Evolutionary conservation across 2,113 vertebrate species (phyloP).

Genomic region (Atlantisia rogersi): DNA sequence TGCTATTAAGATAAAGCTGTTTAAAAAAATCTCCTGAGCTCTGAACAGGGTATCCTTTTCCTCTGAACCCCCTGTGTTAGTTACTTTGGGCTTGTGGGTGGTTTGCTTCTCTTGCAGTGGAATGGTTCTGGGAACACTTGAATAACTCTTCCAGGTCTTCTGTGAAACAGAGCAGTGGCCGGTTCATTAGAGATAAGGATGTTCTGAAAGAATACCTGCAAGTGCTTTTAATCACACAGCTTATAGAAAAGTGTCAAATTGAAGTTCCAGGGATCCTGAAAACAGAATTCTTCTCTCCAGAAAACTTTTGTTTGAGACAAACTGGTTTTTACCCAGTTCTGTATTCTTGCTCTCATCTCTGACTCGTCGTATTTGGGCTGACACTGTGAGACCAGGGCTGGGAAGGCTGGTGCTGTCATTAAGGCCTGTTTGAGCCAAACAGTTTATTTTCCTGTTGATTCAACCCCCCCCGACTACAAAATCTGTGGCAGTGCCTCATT

Average conservation of each 20-base stretch:
- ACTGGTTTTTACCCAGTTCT: fast-evolving
- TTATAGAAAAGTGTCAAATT: neutral
- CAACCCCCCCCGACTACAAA: neutral
- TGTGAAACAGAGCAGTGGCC: neutral
- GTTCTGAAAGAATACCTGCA: neutral
- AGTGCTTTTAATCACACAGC: neutral
- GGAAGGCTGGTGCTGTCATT: neutral
- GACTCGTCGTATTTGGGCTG: too few species aligned
- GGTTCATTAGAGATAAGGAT: neutral
- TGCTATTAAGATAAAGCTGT: neutral
- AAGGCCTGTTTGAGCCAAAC: neutral
- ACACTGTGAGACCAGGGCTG: neutral
- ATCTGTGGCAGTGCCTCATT: fast-evolving
- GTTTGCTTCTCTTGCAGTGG: neutral
- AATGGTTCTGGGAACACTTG: neutral
- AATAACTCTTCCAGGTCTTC: neutral
- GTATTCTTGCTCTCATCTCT: too few species aligned
- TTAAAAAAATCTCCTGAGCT: neutral
- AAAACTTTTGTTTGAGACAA: neutral
- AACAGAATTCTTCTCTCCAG: neutral
- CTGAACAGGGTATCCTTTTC: neutral
- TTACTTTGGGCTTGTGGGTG: neutral
- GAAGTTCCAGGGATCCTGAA: neutral
- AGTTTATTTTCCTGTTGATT: neutral
- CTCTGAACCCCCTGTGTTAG: too few species aligned